Evolutionary conservation across 2,113 vertebrate genomes (phyloP).

Genomic region (Pomatostomus ruficeps): DNA sequence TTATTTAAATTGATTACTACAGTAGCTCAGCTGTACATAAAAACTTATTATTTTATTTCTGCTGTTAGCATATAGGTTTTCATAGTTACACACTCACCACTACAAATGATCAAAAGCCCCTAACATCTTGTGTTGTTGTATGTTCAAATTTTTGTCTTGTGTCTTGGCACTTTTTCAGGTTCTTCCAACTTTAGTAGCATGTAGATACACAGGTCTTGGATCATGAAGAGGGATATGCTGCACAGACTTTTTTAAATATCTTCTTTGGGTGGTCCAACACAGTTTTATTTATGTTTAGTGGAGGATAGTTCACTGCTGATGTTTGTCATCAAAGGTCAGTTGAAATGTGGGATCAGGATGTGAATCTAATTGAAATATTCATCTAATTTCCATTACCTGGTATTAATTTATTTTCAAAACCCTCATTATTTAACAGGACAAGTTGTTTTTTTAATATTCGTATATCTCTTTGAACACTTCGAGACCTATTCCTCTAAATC

Average conservation of each 20-base stretch:
- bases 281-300: not conserved
- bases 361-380: not conserved
- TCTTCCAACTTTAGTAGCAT: not conserved
- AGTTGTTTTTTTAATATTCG: not conserved
- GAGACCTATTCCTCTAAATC: not conserved
- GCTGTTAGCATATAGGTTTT: not conserved
- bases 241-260: not conserved
- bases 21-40: not conserved
- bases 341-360: not conserved
- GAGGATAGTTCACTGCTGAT: not conserved
- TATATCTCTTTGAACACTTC: not conserved
- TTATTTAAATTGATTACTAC: not conserved
- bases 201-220: not conserved
- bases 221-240: not conserved
- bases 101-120: not conserved
- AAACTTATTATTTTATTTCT: not conserved
- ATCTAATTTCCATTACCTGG: not conserved
- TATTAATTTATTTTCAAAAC: not conserved
- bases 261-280: not conserved
- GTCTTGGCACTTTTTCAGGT: not conserved
- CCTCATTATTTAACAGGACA: not conserved
- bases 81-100: not conserved
- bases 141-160: not conserved
- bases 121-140: not conserved
- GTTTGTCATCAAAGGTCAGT: not conserved